Base-by-base conservation (phyloP, 2,888 invertebrate species). In the Pocota personata region DNA sequence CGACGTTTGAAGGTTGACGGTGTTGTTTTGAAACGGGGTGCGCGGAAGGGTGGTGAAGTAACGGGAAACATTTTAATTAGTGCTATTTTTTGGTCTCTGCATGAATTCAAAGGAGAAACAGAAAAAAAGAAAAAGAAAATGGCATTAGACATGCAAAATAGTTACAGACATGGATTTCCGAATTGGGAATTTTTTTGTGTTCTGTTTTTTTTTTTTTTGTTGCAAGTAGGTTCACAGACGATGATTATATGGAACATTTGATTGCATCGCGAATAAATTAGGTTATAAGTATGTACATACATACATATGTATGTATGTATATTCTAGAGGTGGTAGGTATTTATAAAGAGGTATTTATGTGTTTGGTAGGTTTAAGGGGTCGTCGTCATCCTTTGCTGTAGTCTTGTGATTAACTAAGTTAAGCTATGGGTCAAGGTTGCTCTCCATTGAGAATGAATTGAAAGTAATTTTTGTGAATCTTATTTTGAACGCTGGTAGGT, bases 41-140 rank as follows among this genome's bases (percentile, higher is more conserved):
- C 50, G 27, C 21, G 4, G 46, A 67, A 82, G 67, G 62, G 48
- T 64, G 48, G 37, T 50, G 60, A 79, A 69, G 75, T 79, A 84
- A 79, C 73, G 64, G 79, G 57, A 75, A 84, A 84, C 69, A 84
- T 75, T 69, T 83, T 83, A 79, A 83, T 79, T 83, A 79, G 79
- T 69, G 67, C 73, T 83, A 78, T 72, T 58, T 67, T 52, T 66
- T 52, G 48, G 58, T 76, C 19, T 24, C 66, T 80, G 32, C 48
- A 73, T 58, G 75, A 67, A 52, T 60, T 75, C 19, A 58, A 75
- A 73, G 14, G 21, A 40, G 21, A 10, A 2, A 21, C 35, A 21
- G 14, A 16, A 19, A 8, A 14, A 4, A 43, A 7, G 8, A 24
- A 0, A 32, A 4, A 7, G 7, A 66, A 58, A 37, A 27, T 24